Conservation (phyloP, 2,888 invertebrate genomes). For the Griposia aprilina region DNA sequence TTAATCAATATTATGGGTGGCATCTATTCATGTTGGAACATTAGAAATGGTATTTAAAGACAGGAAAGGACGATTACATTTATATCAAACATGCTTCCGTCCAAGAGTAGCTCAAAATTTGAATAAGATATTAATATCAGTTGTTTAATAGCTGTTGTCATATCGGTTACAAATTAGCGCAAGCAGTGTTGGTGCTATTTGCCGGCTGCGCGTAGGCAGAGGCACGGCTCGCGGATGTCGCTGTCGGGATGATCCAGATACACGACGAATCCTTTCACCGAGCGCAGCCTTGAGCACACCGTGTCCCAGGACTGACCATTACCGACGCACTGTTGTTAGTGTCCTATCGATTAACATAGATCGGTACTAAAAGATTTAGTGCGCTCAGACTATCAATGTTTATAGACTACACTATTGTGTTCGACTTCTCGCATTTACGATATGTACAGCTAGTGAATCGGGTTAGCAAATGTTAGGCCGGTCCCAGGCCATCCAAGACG, state of each 20-base stretch:
- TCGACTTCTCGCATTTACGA: conserved; percentile 72
- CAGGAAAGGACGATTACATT: conserved; percentile 42
- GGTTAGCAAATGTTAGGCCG: conserved; percentile 75
- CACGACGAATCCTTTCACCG: conserved; percentile 87
- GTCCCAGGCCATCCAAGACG: conserved; percentile 72
- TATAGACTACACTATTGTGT: conserved; percentile 78
- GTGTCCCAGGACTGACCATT: conserved; percentile 85
- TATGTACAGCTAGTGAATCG: conserved; percentile 63
- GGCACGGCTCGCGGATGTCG: conserved; percentile 66
- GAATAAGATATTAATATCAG: conserved; percentile 37
- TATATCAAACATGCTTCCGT: conserved; percentile 36
- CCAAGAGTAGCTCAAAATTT: conserved; percentile 19
- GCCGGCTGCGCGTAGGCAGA: conserved; percentile 45
- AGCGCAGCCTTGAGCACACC: conserved; percentile 83
- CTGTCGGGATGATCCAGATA: conserved; percentile 88
- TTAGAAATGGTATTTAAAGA: conserved; percentile 24
- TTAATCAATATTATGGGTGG: conserved; percentile 26
- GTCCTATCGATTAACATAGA: conserved; percentile 88
- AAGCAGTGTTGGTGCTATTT: conserved; percentile 34
- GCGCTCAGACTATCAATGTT: conserved; percentile 74
- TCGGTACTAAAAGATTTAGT: conserved; percentile 84
- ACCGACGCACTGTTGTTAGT: conserved; percentile 85
- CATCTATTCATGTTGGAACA: conserved; percentile 2
- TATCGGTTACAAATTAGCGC: conserved; percentile 38
- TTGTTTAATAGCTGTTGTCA: conserved; percentile 24